Conservation (phyloP, 2,888 invertebrate genomes). For the Thelaira solivaga region DNA sequence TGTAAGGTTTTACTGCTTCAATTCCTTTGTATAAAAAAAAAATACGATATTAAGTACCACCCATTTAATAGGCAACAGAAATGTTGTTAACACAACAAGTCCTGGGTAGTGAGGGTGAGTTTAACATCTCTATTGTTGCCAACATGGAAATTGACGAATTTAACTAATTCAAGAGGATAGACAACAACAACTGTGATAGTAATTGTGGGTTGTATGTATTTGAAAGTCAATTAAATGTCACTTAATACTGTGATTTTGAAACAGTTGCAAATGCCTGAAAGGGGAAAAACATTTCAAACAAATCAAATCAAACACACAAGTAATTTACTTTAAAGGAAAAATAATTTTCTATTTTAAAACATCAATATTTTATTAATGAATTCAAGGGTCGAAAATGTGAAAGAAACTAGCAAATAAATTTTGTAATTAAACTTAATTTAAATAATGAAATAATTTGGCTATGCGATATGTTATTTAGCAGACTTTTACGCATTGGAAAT, state of each 20-base stretch:
- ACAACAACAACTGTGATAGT: constrained; percentile 40
- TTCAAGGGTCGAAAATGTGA: too few relatives aligned
- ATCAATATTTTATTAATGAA: not conserved
- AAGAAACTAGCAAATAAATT: too few relatives aligned
- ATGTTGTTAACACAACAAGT: not conserved
- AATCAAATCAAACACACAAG: not conserved
- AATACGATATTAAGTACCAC: constrained; percentile 17
- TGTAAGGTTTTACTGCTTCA: too few relatives aligned
- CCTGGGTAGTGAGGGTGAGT: constrained; percentile 1
- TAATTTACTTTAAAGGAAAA: not conserved
- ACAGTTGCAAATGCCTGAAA: constrained; percentile 31
- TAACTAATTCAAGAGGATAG: too few relatives aligned
- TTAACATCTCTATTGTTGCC: not conserved
- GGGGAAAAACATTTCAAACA: not conserved
- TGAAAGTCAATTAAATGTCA: constrained; percentile 65
- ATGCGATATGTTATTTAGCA: too few relatives aligned
- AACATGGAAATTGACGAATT: not conserved
- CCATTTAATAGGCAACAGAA: not conserved
- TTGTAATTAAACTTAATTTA: too few relatives aligned
- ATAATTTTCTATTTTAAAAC: not conserved
- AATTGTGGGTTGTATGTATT: constrained; percentile 63
- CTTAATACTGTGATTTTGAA: constrained; percentile 61
- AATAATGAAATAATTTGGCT: too few relatives aligned
- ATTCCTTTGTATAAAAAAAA: not conserved
- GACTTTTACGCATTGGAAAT: too few relatives aligned